These are phyloP conservation scores for Anarrhichthys ocellatus DNA, from an alignment of 2,113 vertebrate species.

Conservation along the genomic window DNA sequence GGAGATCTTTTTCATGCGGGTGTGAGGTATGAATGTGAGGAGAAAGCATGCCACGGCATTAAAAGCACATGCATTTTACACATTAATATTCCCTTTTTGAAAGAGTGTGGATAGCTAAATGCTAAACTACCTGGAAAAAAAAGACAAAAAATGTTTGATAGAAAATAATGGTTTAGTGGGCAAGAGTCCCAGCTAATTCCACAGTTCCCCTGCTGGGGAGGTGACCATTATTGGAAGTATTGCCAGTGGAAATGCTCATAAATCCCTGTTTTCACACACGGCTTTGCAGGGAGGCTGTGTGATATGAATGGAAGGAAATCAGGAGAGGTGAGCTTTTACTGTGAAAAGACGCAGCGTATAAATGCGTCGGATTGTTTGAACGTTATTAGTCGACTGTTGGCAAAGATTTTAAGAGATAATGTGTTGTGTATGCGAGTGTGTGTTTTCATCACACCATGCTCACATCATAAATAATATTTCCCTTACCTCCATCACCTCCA, in stretches of 20 bases:
- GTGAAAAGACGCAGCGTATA: background rate
- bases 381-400: background rate
- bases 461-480: conserved; percentile 20
- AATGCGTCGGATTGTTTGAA: conserved; percentile 5
- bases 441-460: conserved; percentile 19
- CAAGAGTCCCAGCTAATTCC: conserved; percentile 36
- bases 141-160: background rate
- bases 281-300: background rate
- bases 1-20: background rate
- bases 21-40: background rate
- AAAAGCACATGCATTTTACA: background rate
- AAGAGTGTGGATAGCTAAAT: background rate
- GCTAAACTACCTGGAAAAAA: background rate
- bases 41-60: background rate
- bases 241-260: conserved; percentile 15
- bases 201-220: conserved; percentile 13
- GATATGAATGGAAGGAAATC: conserved; percentile 22
- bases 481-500: conserved; percentile 44
- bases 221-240: conserved; percentile 18
- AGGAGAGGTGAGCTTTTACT: conserved; percentile 11
- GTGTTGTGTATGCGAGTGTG: conserved; percentile 5
- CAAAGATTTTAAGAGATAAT: background rate
- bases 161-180: conserved; percentile 26
- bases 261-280: conserved; percentile 34
- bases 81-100: background rate